Conservation (phyloP, 2,113 vertebrate genomes). For the Calyptomena viridis region DNA sequence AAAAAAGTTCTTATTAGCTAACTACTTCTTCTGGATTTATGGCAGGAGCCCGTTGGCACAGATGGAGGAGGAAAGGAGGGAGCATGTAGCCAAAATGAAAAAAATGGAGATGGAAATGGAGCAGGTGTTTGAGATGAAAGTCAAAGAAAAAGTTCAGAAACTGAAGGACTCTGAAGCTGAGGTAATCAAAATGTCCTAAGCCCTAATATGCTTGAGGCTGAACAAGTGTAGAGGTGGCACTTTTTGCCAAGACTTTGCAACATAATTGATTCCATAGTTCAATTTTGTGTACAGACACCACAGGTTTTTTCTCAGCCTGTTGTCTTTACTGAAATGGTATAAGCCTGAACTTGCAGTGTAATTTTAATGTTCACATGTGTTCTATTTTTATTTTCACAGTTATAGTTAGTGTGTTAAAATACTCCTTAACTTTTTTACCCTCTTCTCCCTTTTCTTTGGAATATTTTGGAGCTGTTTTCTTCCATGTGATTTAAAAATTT, state of each 20-base stretch:
- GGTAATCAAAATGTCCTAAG: constrained; percentile 71
- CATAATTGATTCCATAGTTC: not conserved
- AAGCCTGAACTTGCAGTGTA: not conserved
- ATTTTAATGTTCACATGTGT: not conserved
- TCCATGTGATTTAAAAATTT: not conserved
- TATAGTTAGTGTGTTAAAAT: not conserved
- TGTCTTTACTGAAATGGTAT: not conserved
- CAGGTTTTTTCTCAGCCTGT: not conserved
- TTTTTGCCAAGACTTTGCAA: not conserved
- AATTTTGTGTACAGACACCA: not conserved
- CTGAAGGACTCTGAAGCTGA: constrained; percentile 98
- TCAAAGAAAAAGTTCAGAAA: constrained; percentile 98
- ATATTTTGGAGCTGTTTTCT: not conserved
- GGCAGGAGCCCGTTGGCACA: constrained; percentile 94
- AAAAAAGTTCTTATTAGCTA: not conserved
- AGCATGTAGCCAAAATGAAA: constrained; percentile 98
- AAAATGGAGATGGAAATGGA: constrained; percentile 99
- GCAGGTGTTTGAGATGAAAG: constrained; percentile 99
- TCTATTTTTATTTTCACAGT: not conserved
- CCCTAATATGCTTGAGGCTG: not conserved
- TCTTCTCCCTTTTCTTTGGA: not conserved
- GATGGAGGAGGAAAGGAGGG: constrained; percentile 97
- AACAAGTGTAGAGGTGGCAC: not conserved
- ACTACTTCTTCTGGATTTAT: constrained; percentile 34
- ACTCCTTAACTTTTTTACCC: not conserved